Conservation (phyloP, 2,113 vertebrate species). For the Nycticebus coucang region DNA sequence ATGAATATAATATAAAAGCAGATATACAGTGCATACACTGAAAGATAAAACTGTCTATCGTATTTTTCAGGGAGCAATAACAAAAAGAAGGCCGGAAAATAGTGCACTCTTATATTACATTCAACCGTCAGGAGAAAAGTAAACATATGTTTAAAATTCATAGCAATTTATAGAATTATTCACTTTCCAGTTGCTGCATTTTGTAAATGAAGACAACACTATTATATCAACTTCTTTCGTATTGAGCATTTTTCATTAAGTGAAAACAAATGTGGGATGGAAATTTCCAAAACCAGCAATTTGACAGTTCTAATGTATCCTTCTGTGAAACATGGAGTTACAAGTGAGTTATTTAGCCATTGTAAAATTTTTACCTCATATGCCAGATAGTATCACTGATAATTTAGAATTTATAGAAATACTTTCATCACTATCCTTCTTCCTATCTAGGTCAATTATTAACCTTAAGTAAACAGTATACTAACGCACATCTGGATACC, state of each 20-base stretch:
- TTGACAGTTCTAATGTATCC: neutral
- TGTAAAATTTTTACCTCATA: neutral
- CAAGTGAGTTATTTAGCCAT: neutral
- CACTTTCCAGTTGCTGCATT: neutral
- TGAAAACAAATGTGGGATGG: too few species aligned
- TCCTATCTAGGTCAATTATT: neutral
- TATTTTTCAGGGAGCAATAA: neutral
- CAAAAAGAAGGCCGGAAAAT: neutral
- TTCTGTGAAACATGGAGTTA: neutral
- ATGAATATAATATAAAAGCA: neutral
- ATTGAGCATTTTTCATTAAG: neutral
- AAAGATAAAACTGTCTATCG: neutral
- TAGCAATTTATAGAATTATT: neutral
- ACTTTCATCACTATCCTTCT: neutral
- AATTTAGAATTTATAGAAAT: neutral
- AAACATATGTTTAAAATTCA: conserved; percentile 24
- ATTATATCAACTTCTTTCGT: neutral
- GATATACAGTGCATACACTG: neutral
- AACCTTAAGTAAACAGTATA: neutral
- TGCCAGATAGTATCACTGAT: neutral
- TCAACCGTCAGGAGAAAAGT: neutral
- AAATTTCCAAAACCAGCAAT: neutral
- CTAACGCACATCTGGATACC: neutral
- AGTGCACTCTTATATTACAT: neutral
- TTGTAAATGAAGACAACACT: conserved; percentile 7